phyloP scores from a whole-genome alignment of 2,888 invertebrate genomes.

The Eupithecia subfuscata region DNA sequence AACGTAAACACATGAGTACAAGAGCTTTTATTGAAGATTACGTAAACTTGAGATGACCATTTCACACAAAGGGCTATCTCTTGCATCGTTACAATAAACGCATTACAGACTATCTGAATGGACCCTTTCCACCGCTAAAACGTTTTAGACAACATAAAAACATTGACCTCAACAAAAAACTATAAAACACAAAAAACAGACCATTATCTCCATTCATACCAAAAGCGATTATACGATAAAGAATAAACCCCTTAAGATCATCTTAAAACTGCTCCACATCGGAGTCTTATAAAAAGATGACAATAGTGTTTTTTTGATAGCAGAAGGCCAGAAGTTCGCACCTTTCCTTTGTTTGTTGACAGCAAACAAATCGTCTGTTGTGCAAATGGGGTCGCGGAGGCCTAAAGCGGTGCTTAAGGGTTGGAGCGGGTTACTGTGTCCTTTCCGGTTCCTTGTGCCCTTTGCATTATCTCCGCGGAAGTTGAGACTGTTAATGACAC shows the following conservation, averaged over 20 bases:
- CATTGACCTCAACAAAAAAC: constrained; percentile 50
- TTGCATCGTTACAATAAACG: constrained; percentile 63
- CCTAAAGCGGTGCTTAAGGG: constrained; percentile 76
- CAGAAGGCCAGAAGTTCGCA: constrained; percentile 64
- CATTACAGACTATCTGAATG: constrained; percentile 67
- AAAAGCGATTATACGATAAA: constrained; percentile 76
- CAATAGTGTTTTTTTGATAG: constrained; percentile 51
- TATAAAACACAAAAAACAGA: constrained; percentile 68
- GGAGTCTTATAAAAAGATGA: constrained; percentile 6
- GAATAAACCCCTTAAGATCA: constrained; percentile 48
- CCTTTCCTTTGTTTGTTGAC: constrained; percentile 81
- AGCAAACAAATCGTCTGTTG: constrained; percentile 82
- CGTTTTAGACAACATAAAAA: constrained; percentile 69
- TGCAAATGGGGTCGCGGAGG: constrained; percentile 70
- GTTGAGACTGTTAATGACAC: constrained; percentile 62
- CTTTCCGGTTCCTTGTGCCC: constrained; percentile 71
- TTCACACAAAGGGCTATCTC: constrained; percentile 59
- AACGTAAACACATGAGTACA: background rate
- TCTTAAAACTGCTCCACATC: constrained; percentile 31
- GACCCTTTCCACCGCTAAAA: constrained; percentile 73
- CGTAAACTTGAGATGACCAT: constrained; percentile 49
- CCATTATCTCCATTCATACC: constrained; percentile 72
- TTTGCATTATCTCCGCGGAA: constrained; percentile 68
- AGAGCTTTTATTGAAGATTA: constrained; percentile 45
- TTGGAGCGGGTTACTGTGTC: constrained; percentile 78